A percentile compares a stretch with the other conserved stretches of the same genome.
These are phyloP conservation scores for Ennomos quercinarius DNA, from an alignment of 2,888 invertebrate species.

Conservation along the genomic window DNA sequence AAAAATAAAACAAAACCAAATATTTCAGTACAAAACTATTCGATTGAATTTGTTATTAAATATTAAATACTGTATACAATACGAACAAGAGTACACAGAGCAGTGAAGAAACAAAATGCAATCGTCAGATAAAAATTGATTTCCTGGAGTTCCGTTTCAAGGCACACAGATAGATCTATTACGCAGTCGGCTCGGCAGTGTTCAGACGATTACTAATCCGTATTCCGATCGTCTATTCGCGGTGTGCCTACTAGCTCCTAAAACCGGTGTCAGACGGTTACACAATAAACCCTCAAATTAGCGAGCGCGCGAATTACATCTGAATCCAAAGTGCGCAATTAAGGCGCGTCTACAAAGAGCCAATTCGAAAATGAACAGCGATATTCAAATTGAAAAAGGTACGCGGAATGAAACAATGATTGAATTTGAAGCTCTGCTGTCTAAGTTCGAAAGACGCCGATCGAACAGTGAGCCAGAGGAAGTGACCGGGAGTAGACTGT, in stretches of 20 bases:
- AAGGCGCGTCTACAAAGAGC: conserved; percentile 78
- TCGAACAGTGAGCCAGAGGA: background rate
- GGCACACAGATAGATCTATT: conserved; percentile 39
- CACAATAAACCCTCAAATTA: conserved; percentile 82
- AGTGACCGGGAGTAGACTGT: background rate
- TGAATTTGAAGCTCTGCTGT: background rate
- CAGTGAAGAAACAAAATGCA: no score
- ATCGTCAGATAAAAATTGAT: conserved; percentile 49
- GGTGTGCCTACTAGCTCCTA: conserved; percentile 60
- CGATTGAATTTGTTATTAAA: no score
- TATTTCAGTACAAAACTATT: no score
- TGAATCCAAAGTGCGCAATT: conserved; percentile 84
- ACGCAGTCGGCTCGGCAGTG: conserved; percentile 27
- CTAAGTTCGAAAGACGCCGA: no score
- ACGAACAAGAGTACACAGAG: no score
- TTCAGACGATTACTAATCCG: conserved; percentile 30
- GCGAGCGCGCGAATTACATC: conserved; percentile 76
- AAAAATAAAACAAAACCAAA: no score
- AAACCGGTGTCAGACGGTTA: conserved; percentile 74
- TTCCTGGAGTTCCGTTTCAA: conserved; percentile 46
- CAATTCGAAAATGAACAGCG: conserved; percentile 81
- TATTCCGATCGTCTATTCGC: conserved; percentile 63
- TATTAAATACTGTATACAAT: no score
- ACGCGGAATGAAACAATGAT: conserved; percentile 83
- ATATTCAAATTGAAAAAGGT: conserved; percentile 83